Evolutionary conservation across 2,113 vertebrate genomes (phyloP).

Genomic region (Apteryx owenii): DNA sequence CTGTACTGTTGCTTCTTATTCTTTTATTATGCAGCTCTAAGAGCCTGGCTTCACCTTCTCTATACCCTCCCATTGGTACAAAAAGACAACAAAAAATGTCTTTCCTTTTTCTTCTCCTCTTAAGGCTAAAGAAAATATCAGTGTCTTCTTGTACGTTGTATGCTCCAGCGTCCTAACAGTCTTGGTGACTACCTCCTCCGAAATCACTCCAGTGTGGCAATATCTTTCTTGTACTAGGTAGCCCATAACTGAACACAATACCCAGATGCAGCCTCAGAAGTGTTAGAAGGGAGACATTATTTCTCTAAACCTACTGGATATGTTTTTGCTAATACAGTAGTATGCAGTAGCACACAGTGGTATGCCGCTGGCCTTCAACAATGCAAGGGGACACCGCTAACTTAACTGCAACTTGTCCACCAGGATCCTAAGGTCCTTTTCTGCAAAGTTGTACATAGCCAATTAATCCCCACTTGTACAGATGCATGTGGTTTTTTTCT

Average conservation of each 20-base stretch:
- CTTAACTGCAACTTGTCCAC: background rate
- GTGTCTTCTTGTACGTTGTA: background rate
- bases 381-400: background rate
- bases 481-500: background rate
- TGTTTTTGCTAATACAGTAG: background rate
- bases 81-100: background rate
- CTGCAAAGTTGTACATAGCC: background rate
- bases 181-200: background rate
- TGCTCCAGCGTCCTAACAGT: too few species aligned
- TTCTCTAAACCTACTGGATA: background rate
- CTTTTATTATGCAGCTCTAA: background rate
- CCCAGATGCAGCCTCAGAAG: background rate
- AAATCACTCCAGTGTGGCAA: background rate
- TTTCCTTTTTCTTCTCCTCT: background rate
- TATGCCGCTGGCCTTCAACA: background rate
- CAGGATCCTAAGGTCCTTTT: background rate
- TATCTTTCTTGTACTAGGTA: background rate
- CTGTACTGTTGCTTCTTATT: background rate
- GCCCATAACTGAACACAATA: background rate
- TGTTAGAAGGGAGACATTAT: background rate
- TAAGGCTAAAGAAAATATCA: background rate
- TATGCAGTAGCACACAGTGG: background rate
- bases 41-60: background rate
- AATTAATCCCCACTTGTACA: background rate
- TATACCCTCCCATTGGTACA: background rate